Evolutionary conservation across 2,888 invertebrate genomes (phyloP), one percentile per base, ranked within the genome.

Genomic region (Rhagophthalmus giganteus): DNA sequence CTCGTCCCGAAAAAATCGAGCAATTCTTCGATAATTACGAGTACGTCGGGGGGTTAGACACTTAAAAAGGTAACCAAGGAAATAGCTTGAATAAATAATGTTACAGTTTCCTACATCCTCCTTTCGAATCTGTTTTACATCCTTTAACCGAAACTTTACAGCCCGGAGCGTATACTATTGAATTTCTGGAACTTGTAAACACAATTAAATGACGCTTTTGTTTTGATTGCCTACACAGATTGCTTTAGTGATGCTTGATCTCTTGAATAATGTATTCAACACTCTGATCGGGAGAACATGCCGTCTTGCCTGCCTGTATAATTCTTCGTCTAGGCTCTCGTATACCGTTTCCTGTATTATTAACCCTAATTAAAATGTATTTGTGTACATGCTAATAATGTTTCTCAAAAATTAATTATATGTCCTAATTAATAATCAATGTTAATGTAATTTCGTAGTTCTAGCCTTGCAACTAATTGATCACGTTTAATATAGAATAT

Each of bases 251-350:
- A 37, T 37, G 37, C 30, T 27, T 40, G 40, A 48, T 40, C 47
- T 47, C 34, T 31, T 44, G 44, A 48, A 50, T 54, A 50, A 54
- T 46, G 40, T 41, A 54, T 54, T 45, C 27, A 37, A 25, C 40
- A 27, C 27, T 35, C 20, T 28, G 35, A 15, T 45, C 10, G 24
- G 32, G 31, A 12, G 15, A 46, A 51, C 50, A 41, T 32, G 25
- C 41, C 41, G 15, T 16, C 28, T 12, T 35, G 37, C 38, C 26
- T 30, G 31, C 26, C 30, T 46, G 39, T 12, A 9, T 46, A 41
- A 45, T 34, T 27, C 35, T 24, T 14, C 27, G 20, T 8, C 24
- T 32, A 24, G 33, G 42, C 38, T 34, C 24, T 44, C 44, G 39
- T 10, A 35, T 30, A 51, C 30, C 28, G 33, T 24, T 26, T 26